phyloP scores from a whole-genome alignment of 2,113 vertebrate species.

The Mus spicilegus region DNA sequence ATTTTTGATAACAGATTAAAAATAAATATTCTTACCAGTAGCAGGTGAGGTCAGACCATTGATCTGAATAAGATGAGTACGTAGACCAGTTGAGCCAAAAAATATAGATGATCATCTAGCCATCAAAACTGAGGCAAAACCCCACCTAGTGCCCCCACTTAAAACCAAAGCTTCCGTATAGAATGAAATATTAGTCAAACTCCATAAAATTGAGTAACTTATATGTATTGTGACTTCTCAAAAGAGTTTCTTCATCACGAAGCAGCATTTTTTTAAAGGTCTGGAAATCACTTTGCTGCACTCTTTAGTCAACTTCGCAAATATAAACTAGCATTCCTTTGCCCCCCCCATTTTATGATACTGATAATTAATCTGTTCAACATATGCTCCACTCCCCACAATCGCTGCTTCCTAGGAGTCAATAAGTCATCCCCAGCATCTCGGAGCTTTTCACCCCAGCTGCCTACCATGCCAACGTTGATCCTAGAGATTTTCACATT shows the following conservation, averaged over 20 bases:
- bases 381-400: not conserved
- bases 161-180: not conserved
- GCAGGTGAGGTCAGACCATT: not conserved
- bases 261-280: not conserved
- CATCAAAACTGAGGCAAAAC: not conserved
- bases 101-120: not conserved
- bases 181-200: not conserved
- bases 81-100: not conserved
- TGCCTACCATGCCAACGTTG: slow-evolving; percentile 12
- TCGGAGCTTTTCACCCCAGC: slow-evolving; percentile 29
- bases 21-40: slow-evolving; percentile 67
- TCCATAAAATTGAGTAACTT: not conserved
- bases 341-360: not conserved
- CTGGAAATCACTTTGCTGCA: not conserved
- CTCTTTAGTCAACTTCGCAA: slow-evolving; percentile 46
- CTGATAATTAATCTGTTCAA: slow-evolving; percentile 38
- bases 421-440: not conserved
- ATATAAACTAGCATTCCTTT: not conserved
- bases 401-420: slow-evolving; percentile 38
- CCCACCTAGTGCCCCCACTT: not conserved
- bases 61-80: not conserved
- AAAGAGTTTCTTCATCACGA: not conserved
- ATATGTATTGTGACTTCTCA: not conserved
- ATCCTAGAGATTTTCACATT: slow-evolving; percentile 45
- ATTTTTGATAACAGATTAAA: slow-evolving; percentile 68